Evolutionary conservation across 1,140 invertebrate species (phyloP), one percentile per base, ranked within the genome.

Genomic region (Cotesia vestalis): DNA sequence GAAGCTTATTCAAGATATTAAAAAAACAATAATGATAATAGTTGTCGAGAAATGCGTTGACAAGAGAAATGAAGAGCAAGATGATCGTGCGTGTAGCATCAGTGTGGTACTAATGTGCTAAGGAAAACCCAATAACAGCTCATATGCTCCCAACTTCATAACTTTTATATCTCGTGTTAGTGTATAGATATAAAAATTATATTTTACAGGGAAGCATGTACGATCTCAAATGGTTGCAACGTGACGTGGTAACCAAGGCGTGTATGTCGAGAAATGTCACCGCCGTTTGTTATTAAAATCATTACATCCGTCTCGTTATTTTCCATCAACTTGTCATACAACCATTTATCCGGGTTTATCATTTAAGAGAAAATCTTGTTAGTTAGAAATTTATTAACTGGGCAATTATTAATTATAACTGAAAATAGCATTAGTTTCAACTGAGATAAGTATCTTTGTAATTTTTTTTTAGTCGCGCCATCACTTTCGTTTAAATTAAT

Each of bases 201-300:
- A 77, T 73, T 78, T 75, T 75, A 73, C 62, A 17, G 69, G 75
- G 75, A 74, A 74, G 78, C 78, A 73, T 75, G 55, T 73, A 77
- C 61, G 74, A 78, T 77, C 69, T 79, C 75, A 80, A 81, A 81
- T 78, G 79, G 78, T 78, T 77, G 78, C 78, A 80, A 81, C 80
- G 80, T 81, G 80, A 81, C 75, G 78, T 78, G 78, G 78, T 80
- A 81, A 80, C 78, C 71, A 78, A 81, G 77, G 75, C 74, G 34
- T 62, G 46, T 14, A 52, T 67, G 17, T 27, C 27, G 11, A 67
- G 51, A 57, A 67, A 66, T 46, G 63, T 66, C 35, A 40, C 63
- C 3, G 17, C 38, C 63, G 51, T 66, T 66, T 66, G 17, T 46
- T 66, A 40, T 40, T 66, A 52, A 51, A 52, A 17, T 46, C 40